Evolutionary conservation across 2,888 invertebrate genomes (phyloP).

Genomic region (Pristionchus mayeri): DNA sequence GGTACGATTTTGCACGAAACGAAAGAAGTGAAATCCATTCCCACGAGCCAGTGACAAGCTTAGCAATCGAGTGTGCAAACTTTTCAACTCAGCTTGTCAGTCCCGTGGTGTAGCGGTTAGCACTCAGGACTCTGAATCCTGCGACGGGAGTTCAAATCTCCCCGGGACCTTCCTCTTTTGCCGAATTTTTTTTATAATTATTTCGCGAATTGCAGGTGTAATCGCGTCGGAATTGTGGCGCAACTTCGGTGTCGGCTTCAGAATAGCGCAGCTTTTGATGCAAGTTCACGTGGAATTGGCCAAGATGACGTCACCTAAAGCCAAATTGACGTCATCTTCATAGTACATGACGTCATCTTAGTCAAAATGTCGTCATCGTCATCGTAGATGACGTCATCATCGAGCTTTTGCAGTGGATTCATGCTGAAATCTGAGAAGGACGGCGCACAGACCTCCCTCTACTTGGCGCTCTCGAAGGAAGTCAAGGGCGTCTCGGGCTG

Average conservation of each 20-base stretch:
- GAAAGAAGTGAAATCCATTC: too few relatives aligned
- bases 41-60: too few relatives aligned
- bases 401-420: slow-evolving; percentile 65
- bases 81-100: slow-evolving; percentile 35
- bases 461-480: slow-evolving; percentile 85
- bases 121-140: slow-evolving; percentile 73
- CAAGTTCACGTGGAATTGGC: neutral
- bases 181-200: neutral
- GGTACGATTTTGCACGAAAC: too few relatives aligned
- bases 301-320: neutral
- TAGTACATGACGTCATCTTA: neutral
- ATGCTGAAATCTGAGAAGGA: slow-evolving; percentile 83
- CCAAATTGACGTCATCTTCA: neutral
- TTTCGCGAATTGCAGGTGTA: neutral
- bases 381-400: too few relatives aligned
- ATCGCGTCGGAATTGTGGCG: slow-evolving; percentile 28
- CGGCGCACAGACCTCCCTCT: slow-evolving; percentile 87
- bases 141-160: slow-evolving; percentile 71
- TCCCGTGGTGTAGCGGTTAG: slow-evolving; percentile 69
- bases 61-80: too few relatives aligned
- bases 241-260: slow-evolving; percentile 4
- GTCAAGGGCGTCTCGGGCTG: slow-evolving; percentile 86
- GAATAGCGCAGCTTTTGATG: neutral
- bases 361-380: neutral
- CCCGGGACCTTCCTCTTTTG: slow-evolving; percentile 49